Evolutionary conservation across 2,797 vertebrate species (phyloP), one percentile per base, ranked within the genome.

Genomic region (Odontamblyopus rebecca): DNA sequence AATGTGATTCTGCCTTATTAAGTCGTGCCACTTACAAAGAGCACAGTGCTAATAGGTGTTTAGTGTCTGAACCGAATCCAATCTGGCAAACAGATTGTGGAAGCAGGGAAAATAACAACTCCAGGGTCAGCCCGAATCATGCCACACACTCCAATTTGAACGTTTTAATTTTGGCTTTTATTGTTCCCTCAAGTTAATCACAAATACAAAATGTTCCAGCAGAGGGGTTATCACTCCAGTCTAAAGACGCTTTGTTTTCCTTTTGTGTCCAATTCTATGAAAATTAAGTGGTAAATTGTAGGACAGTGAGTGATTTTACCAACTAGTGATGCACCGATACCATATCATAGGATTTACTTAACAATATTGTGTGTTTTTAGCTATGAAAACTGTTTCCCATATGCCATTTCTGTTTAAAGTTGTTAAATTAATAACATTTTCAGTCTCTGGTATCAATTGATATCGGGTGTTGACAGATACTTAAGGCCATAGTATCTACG

Each of bases 31-130:
- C 79, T 75, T 41, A 75, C 35, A 76, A 73, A 83, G 73, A 57
- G 23, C 72, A 75, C 35, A 53, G n/a, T 56, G 76, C 73, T 74
- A 68, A 82, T 82, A 75, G 86, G 68, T 69, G 82, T 87, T 90
- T 85, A 82, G 79, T 53, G 57, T 74, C 76, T 83, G 86, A 88
- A 81, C 67, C 59, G 30, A 73, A 80, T 88, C 88, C 88, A 86
- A 81, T 26, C 75, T 85, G 85, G 83, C 84, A 81, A 60, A 69
- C 78, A 16, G 35, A 73, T 74, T 16, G 15, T 64, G 57, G 53
- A 66, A 85, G 69, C 72, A 77, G 83, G 9, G 8, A 63, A 81
- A 71, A 74, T 75, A 83, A 84, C 86, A 80, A 81, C 81, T 76
- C 71, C 66, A 69, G 72, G 56, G 70, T 67, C 81, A 80, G 76